Base-by-base conservation (phyloP, 2,113 vertebrate species). In the Nyctereutes procyonoides region DNA sequence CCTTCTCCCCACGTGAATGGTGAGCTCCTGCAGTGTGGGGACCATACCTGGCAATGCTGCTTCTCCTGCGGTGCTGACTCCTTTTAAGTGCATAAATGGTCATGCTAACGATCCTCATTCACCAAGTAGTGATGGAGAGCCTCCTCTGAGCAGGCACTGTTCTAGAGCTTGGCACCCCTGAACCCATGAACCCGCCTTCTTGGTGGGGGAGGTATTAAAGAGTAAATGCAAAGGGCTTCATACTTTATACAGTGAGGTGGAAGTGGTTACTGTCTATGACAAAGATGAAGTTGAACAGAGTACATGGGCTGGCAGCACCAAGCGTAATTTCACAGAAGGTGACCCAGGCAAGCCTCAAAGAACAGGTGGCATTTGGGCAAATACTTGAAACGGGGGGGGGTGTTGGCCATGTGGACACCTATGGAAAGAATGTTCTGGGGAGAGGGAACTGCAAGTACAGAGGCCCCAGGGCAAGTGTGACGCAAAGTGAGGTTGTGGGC, bases 51-150 rank as follows among this genome's bases (percentile, higher is more conserved):
- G 10, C 8, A 12, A 51, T 6, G 17, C 16, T 12, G 32, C 28
- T 82, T n/a, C 38, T 43, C 22, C 32, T 35, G 53, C 4, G 8
- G 8, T 1, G 82, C 17, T 32, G 62, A 65, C 62, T 48, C 35
- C 32, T 3, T 13, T 5, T 35, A 51, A 93, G n/a, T 4, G 5
- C 32, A 2, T 7, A n/a, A 17, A 35, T n/a, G 32, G 19, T 73
- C 5, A 0, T 22, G 38, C 1, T 26, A 8, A 20, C 2, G 30
- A 13, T 51, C n/a, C 32, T 43, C 4, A 0, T 19, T 86, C 86
- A 74, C 30, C 35, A 48, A 28, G 3, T 32, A 14, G 32, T 28
- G 17, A 62, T 0, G 10, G 32, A 13, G 28, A 16, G 30, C 51
- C 26, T 79, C 5, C 43, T 22, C 3, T 14, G 48, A 69, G 58